phyloP scores from a whole-genome alignment of 2,113 vertebrate genomes.

The Calyptommatus sinebrachiatus region DNA sequence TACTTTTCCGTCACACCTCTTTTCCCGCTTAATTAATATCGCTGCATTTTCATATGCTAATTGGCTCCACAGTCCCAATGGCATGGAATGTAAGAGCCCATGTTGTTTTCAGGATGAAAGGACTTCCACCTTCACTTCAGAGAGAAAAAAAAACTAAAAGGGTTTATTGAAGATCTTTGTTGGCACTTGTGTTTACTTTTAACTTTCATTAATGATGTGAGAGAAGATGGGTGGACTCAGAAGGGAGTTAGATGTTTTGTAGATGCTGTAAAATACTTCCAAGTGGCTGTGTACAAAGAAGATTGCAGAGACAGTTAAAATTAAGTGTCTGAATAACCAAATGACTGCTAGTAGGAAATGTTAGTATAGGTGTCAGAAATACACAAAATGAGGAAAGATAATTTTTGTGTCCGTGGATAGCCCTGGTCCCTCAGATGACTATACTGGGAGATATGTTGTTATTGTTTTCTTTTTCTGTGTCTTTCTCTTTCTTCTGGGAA shows the following conservation, averaged over 20 bases:
- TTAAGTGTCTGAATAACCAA: background rate
- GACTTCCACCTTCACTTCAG: background rate
- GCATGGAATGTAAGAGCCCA: background rate
- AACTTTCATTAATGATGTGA: conserved; percentile 21
- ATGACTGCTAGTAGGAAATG: background rate
- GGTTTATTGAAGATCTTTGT: background rate
- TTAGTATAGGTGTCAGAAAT: background rate
- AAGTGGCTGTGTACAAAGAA: background rate
- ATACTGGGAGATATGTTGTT: background rate
- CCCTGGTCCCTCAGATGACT: background rate
- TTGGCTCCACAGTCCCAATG: background rate
- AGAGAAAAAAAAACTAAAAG: background rate
- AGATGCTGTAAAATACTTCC: background rate
- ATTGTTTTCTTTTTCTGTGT: no score
- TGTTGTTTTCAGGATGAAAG: conserved; percentile 9
- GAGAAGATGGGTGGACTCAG: background rate
- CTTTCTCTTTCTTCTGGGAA: no score
- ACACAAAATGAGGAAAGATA: background rate
- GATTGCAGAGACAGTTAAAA: background rate
- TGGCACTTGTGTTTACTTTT: conserved; percentile 11
- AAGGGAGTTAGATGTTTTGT: conserved; percentile 1
- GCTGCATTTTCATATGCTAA: conserved; percentile 4
- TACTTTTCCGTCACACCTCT: background rate
- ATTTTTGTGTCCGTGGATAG: background rate
- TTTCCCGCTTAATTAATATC: background rate